These are phyloP conservation scores for Lates calcarifer DNA, from an alignment of 2,113 vertebrate species.

Conservation along the genomic window DNA sequence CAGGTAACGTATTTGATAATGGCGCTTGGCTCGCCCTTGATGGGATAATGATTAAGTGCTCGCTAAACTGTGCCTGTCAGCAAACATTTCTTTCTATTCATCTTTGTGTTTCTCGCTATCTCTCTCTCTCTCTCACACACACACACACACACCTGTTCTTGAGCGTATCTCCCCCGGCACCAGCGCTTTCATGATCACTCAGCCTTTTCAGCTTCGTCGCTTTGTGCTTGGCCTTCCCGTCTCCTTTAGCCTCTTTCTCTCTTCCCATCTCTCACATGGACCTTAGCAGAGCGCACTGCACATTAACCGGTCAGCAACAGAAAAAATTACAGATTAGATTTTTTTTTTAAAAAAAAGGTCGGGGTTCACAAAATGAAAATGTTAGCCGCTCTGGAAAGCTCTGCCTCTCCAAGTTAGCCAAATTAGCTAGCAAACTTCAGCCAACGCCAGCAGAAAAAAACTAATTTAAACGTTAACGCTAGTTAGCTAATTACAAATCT, in stretches of 20 bases:
- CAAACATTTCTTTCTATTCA: background rate
- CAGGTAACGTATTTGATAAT: conserved; percentile 13
- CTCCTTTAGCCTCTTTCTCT: conserved; percentile 73
- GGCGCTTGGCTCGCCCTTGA: background rate
- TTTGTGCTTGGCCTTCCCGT: conserved; percentile 72
- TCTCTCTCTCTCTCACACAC: background rate
- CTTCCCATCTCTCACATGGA: conserved; percentile 69
- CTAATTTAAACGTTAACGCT: background rate
- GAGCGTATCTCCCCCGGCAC: conserved; percentile 58
- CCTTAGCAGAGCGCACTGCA: background rate
- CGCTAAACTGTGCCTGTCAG: background rate
- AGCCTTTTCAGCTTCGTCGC: conserved; percentile 72
- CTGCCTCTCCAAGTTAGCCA: background rate
- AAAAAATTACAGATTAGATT: background rate
- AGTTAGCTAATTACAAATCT: background rate
- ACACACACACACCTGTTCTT: conserved; percentile 46
- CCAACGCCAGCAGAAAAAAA: background rate
- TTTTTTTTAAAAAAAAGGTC: too few species aligned
- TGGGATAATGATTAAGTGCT: conserved; percentile 21
- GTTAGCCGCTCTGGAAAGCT: too few species aligned
- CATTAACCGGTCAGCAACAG: background rate
- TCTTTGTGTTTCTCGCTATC: too few species aligned
- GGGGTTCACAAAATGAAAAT: background rate
- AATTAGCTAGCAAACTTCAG: conserved; percentile 9
- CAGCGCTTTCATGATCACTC: conserved; percentile 50